These are phyloP conservation scores for Melieria omissa DNA, from an alignment of 2,888 invertebrate species.

Conservation along the genomic window DNA sequence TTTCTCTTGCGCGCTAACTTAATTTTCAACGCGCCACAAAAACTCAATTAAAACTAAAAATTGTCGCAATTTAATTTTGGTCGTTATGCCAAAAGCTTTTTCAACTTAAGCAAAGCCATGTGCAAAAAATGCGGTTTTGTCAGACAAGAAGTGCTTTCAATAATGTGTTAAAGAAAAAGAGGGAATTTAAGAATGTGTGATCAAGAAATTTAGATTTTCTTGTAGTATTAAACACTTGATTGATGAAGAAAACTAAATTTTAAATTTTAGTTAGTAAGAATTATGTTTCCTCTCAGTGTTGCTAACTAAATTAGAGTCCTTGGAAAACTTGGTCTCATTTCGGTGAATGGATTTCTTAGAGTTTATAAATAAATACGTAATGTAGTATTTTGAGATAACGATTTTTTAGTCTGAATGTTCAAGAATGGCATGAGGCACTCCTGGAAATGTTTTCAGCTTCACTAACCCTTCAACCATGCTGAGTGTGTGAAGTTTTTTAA, in stretches of 20 bases:
- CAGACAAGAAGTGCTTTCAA: neutral
- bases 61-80: neutral
- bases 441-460: too few relatives aligned
- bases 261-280: neutral
- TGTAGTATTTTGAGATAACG: too few relatives aligned
- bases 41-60: slow-evolving; percentile 6
- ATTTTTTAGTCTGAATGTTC: too few relatives aligned
- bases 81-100: neutral
- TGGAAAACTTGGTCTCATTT: too few relatives aligned
- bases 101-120: neutral
- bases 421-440: too few relatives aligned
- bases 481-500: too few relatives aligned
- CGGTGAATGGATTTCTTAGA: too few relatives aligned
- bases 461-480: too few relatives aligned
- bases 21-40: neutral
- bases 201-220: neutral
- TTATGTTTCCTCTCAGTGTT: too few relatives aligned
- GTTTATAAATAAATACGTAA: too few relatives aligned
- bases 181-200: neutral
- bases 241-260: neutral
- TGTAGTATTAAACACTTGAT: neutral
- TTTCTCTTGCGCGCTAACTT: neutral
- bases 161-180: neutral
- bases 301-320: too few relatives aligned
- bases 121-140: neutral